Base-by-base conservation (phyloP, 2,888 invertebrate species). In the Cyrtodaria siliqua region DNA sequence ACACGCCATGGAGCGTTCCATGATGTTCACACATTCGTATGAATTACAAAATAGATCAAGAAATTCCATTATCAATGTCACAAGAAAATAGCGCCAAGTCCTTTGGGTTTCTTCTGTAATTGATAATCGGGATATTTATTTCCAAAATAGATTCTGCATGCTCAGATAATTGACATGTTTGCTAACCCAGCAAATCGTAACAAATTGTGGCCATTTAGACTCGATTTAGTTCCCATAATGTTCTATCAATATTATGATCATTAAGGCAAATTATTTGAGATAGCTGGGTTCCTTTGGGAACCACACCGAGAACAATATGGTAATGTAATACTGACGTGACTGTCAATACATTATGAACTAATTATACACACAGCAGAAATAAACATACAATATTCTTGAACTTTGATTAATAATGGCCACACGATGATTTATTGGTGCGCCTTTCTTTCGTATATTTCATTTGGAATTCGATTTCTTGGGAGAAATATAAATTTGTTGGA, bases 1-100 rank as follows among this genome's bases (percentile, higher is more conserved):
- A 72, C 81, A 81, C 81, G 81, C 81, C 59, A 81, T 72, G 23
- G 74, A 61, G 81, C 67, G 56, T 69, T 75, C 75, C 56, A 18
- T 50, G 66, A 72, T 61, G 49, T 81, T 81, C 81, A 75, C 81
- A 81, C 81, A 68, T 74, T 74, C 52, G 60, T 62, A 42, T 77
- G 81, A 74, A 81, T 81, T 74, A 81, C 81, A 71, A 77, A 81
- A 81, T 77, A 81, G 81, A 81, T 81, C 77, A 81, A 66, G 75
- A 78, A 78, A 66, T 64, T 77, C 78, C 81, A 81, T 81, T 81
- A 81, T 75, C 64, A 72, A 78, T 78, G 81, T 78, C 77, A 75
- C 78, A 81, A 69, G 56, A 63, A 72, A 81, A 68, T 78, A 70
- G 50, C 53, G 61, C 29, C 73, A 67, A 78, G 33, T 78, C 78